These are phyloP conservation scores for Drosophila pachea DNA, from an alignment of 1,140 invertebrate species.

Conservation along the genomic window DNA sequence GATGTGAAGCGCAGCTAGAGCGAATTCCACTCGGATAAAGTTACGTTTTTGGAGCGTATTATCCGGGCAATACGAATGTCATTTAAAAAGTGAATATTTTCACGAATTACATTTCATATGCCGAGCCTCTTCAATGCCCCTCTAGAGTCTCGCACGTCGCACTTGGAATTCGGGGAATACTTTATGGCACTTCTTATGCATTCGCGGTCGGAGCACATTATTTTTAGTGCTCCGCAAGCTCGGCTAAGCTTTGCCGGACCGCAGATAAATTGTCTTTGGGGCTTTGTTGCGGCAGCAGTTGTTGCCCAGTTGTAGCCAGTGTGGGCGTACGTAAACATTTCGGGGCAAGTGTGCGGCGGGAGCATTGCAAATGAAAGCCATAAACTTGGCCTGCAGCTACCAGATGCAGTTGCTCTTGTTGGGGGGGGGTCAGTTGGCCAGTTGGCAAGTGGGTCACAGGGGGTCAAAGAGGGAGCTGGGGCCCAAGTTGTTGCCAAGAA, in stretches of 20 bases:
- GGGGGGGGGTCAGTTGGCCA: slow-evolving; percentile 6
- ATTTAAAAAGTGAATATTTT: not conserved
- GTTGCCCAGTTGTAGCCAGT: slow-evolving; percentile 10
- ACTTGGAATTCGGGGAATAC: not conserved
- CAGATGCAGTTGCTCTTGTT: slow-evolving; percentile 1
- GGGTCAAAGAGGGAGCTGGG: not conserved
- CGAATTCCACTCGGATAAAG: too few relatives aligned
- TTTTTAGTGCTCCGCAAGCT: slow-evolving; percentile 9
- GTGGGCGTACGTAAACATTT: slow-evolving; percentile 61
- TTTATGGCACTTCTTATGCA: slow-evolving; percentile 25
- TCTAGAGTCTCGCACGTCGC: too few relatives aligned
- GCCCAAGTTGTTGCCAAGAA: not conserved
- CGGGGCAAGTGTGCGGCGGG: slow-evolving; percentile 43
- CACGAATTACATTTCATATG: not conserved
- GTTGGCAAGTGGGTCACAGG: slow-evolving; percentile 36
- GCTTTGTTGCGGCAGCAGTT: slow-evolving; percentile 27
- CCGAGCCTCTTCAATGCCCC: too few relatives aligned
- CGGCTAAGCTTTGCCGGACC: slow-evolving; percentile 22
- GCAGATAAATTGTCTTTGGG: slow-evolving; percentile 38
- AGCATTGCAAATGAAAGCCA: slow-evolving; percentile 61
- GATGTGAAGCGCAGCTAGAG: too few relatives aligned
- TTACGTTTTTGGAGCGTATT: too few relatives aligned
- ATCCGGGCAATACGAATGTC: too few relatives aligned
- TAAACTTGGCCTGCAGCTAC: slow-evolving; percentile 48
- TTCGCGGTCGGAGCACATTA: slow-evolving; percentile 22